Conservation (phyloP, 2,888 invertebrate species). For the Coecobrya sp. region DNA sequence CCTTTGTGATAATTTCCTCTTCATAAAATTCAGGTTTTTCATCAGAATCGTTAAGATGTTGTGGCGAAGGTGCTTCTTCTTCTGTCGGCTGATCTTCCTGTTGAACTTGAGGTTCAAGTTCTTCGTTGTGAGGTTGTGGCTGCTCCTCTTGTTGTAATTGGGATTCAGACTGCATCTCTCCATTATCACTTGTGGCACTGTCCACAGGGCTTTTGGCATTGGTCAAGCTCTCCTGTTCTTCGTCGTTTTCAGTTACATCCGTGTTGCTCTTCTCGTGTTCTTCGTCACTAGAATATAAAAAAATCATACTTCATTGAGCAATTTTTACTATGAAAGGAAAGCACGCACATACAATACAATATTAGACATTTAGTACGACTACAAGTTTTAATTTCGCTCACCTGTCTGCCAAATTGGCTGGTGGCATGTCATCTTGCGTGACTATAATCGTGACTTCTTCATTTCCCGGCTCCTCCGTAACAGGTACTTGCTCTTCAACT, state of each 20-base stretch:
- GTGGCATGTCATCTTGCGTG: constrained; percentile 78
- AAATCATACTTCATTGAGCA: not conserved
- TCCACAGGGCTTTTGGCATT: constrained; percentile 49
- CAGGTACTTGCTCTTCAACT: constrained; percentile 59
- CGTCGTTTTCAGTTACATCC: not conserved
- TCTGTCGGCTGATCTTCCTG: not conserved
- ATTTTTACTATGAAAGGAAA: not conserved
- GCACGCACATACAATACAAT: not conserved
- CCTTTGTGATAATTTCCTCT: constrained; percentile 62
- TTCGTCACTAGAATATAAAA: constrained; percentile 70
- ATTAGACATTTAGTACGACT: not conserved
- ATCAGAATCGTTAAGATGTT: not conserved
- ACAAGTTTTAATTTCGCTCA: constrained; percentile 27
- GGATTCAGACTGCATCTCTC: constrained; percentile 69
- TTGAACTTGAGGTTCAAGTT: constrained; percentile 7
- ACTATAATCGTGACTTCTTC: constrained; percentile 73
- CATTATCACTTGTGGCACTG: constrained; percentile 59
- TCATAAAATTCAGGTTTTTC: constrained; percentile 44
- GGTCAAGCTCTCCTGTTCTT: constrained; percentile 49
- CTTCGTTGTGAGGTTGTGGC: not conserved
- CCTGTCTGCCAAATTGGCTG: constrained; percentile 78
- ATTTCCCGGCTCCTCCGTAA: constrained; percentile 67
- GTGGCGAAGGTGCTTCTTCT: not conserved
- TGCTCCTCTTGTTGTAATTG: not conserved
- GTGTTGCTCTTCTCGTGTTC: constrained; percentile 31